These are phyloP conservation scores for Barypeithes pellucidus DNA, from an alignment of 2,888 invertebrate species.

Conservation along the genomic window DNA sequence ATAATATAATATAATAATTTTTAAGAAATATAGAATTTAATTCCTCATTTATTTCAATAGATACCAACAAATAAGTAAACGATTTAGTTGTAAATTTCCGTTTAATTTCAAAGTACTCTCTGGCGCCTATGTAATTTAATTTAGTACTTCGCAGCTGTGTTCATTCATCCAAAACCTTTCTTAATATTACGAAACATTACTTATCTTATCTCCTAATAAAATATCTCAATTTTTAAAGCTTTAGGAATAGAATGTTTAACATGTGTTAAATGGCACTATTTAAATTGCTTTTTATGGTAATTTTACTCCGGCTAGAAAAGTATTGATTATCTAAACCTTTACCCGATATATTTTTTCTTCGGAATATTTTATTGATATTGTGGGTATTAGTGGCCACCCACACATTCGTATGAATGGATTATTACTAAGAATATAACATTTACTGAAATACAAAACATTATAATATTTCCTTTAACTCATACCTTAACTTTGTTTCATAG, in stretches of 20 bases:
- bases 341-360: conserved; percentile 26
- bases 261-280: background rate
- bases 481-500: background rate
- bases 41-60: no score
- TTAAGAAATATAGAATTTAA: no score
- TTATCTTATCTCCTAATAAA: background rate
- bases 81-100: no score
- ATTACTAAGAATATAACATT: conserved; percentile 16
- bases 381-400: conserved; percentile 42
- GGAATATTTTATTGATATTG: conserved; percentile 62
- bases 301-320: background rate
- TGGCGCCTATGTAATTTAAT: no score
- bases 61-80: no score
- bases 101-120: no score
- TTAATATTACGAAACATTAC: background rate
- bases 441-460: conserved; percentile 3
- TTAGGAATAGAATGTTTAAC: background rate
- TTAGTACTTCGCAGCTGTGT: no score
- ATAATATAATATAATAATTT: no score
- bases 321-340: conserved; percentile 27
- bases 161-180: background rate
- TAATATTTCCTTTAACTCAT: background rate
- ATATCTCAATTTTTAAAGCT: conserved; percentile 4
- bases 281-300: background rate
- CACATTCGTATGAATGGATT: background rate